Conservation (phyloP, 2,113 vertebrate genomes). For the Pygoscelis adeliae region DNA sequence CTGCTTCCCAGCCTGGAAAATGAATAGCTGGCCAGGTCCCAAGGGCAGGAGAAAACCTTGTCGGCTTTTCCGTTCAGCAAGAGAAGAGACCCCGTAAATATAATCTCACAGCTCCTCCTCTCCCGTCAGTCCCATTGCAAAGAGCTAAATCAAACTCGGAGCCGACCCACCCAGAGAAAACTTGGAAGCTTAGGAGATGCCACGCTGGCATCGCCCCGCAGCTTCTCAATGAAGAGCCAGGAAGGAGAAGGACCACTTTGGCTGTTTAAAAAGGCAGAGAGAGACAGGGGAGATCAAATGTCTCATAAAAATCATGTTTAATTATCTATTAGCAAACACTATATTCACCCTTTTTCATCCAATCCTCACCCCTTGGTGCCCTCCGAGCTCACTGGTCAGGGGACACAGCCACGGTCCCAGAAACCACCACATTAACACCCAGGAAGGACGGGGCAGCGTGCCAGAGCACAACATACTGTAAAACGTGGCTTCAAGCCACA, state of each 20-base stretch:
- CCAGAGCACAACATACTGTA: background rate
- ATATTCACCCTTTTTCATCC: background rate
- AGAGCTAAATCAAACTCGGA: background rate
- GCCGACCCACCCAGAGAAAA: background rate
- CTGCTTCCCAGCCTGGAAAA: background rate
- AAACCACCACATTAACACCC: background rate
- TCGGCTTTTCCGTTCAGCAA: background rate
- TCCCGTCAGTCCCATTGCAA: background rate
- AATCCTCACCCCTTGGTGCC: background rate
- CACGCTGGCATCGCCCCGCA: rapidly evolving
- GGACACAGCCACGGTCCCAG: background rate
- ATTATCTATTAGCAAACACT: background rate
- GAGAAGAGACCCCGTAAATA: background rate
- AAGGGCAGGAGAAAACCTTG: background rate
- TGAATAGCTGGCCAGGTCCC: background rate
- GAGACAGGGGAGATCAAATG: background rate
- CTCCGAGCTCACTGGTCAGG: background rate
- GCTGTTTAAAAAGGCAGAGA: background rate
- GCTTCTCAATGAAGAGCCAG: background rate
- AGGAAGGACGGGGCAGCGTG: rapidly evolving
- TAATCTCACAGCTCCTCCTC: background rate
- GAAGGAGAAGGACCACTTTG: background rate
- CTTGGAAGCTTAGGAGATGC: background rate
- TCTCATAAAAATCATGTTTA: background rate
- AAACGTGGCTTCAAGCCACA: background rate